These are phyloP conservation scores for Ameiurus melas DNA, from an alignment of 2,113 vertebrate species.

Conservation along the genomic window DNA sequence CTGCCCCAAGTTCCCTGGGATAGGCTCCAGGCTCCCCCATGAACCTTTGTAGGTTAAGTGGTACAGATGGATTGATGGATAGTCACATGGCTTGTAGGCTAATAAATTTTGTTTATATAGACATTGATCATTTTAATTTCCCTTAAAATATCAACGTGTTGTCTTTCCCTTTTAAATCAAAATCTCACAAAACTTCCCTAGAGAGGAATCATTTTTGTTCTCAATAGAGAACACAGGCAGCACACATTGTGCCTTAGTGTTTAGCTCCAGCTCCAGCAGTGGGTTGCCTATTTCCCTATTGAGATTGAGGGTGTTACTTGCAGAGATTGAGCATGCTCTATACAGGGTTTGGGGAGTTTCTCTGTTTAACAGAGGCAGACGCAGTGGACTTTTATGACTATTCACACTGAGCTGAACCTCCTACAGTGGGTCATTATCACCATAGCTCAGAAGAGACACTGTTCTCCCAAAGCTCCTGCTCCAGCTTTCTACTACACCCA, in stretches of 20 bases:
- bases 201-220: background rate
- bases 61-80: no score
- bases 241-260: slow-evolving; percentile 9
- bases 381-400: slow-evolving; percentile 9
- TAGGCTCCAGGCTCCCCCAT: no score
- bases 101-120: background rate
- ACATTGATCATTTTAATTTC: background rate
- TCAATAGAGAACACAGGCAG: background rate
- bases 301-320: slow-evolving; percentile 18
- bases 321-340: slow-evolving; percentile 3
- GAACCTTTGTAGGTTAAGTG: no score
- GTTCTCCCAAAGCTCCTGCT: background rate
- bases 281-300: slow-evolving; percentile 36
- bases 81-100: background rate
- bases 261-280: slow-evolving; percentile 5
- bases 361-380: slow-evolving; percentile 7
- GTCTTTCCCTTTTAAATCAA: background rate
- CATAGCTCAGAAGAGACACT: slow-evolving; percentile 15
- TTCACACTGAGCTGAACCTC: slow-evolving; percentile 16
- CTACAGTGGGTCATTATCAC: slow-evolving; percentile 20
- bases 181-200: background rate
- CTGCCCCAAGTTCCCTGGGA: no score
- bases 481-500: background rate
- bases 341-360: background rate
- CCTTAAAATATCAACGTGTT: background rate